Percentiles rank a stretch among this genome's conserved stretches.
Conservation (phyloP, 2,797 vertebrate species). For the Mionectes olivaceus region DNA sequence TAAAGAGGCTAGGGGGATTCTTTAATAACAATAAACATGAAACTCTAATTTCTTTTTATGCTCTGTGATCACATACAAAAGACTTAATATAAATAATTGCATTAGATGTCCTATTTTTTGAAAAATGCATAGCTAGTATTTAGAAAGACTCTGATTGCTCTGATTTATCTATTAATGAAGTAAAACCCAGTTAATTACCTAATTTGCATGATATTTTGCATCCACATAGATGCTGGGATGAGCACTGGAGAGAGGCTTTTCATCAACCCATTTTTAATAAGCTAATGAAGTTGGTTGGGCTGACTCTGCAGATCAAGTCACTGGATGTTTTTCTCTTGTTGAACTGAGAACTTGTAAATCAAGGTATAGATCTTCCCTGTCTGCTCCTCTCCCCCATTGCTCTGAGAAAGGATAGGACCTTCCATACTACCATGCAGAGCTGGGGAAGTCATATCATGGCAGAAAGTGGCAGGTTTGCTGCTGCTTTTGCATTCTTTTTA, state of each 20-base stretch:
- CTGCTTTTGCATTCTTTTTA: background rate
- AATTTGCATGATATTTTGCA: constrained; percentile 62
- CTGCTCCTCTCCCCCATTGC: background rate
- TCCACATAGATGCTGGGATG: background rate
- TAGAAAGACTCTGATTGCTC: constrained; percentile 41
- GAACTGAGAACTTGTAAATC: background rate
- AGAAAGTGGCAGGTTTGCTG: background rate
- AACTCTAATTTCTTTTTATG: constrained; percentile 42
- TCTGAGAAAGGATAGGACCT: background rate
- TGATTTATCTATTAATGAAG: constrained; percentile 65
- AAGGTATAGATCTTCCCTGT: background rate
- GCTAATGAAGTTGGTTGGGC: background rate
- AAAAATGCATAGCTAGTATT: constrained; percentile 40
- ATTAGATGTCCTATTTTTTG: constrained; percentile 36
- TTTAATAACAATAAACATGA: constrained; percentile 32
- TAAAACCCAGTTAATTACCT: constrained; percentile 62
- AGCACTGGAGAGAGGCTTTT: constrained; percentile 12
- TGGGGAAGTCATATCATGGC: background rate
- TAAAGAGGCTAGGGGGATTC: background rate
- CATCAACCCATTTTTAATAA: constrained; percentile 30
- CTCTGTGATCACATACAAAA: constrained; percentile 47
- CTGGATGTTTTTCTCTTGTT: background rate
- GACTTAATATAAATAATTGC: constrained; percentile 56
- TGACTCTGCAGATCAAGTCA: background rate
- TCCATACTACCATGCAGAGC: background rate